Percentiles rank a stretch among this genome's conserved stretches.
Evolutionary conservation across 2,113 vertebrate species (phyloP).

Genomic region (Melanerpes formicivorus): DNA sequence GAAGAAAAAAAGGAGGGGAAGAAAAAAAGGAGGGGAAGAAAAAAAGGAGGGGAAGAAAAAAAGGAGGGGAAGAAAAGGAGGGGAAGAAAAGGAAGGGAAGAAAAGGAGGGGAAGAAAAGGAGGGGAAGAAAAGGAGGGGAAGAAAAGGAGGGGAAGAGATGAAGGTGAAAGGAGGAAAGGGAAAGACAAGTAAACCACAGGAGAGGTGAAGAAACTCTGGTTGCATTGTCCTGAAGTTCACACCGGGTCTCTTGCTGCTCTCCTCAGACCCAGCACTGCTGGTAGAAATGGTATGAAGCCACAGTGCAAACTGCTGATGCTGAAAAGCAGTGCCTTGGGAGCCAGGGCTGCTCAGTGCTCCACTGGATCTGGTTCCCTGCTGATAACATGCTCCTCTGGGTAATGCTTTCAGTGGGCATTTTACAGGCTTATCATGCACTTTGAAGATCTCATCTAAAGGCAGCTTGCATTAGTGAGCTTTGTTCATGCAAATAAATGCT

Average conservation of each 20-base stretch:
- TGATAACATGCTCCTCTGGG: background rate
- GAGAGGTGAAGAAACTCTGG: background rate
- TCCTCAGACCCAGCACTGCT: background rate
- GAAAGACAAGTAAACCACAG: background rate
- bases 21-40: background rate
- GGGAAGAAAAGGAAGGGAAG: background rate
- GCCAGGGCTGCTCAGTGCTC: fast-evolving
- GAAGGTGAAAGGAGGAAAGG: background rate
- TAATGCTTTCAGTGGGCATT: background rate
- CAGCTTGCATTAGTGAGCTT: background rate
- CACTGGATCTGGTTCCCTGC: fast-evolving
- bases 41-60: background rate
- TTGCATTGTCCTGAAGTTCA: background rate
- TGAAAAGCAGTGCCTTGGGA: background rate
- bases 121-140: background rate
- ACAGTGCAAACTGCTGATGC: background rate
- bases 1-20: background rate
- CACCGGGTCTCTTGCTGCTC: background rate
- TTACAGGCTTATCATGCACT: background rate
- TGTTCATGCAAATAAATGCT: background rate
- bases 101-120: background rate
- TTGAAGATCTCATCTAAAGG: background rate
- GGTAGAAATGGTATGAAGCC: background rate
- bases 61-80: background rate
- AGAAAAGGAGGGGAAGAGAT: background rate